phyloP scores from a whole-genome alignment of 37 sponge, comb jelly and placozoan genomes.

The Mnemiopsis leidyi region DNA sequence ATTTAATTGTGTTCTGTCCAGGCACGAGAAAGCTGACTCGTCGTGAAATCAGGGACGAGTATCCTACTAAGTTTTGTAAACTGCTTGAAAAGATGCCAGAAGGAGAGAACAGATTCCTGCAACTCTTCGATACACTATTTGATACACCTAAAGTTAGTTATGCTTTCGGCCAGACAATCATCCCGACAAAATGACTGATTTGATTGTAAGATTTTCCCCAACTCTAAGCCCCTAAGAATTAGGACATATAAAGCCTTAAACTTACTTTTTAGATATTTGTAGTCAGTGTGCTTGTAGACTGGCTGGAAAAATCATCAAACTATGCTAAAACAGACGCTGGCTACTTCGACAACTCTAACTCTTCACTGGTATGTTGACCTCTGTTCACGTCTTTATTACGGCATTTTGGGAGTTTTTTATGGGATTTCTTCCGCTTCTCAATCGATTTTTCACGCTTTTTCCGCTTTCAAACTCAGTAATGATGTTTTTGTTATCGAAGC shows the following conservation, averaged over 20 bases:
- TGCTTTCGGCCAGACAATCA: background rate
- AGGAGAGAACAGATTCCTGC: slow-evolving; percentile 2
- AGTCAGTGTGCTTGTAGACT: background rate
- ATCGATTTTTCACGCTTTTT: too few species aligned
- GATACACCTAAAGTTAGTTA: background rate
- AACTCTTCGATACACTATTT: background rate
- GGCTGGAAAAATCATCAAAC: slow-evolving; percentile 2
- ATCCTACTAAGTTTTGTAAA: slow-evolving; percentile 11
- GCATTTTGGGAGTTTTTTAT: too few species aligned
- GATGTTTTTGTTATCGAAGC: too few species aligned
- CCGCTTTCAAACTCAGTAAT: too few species aligned
- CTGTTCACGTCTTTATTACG: too few species aligned
- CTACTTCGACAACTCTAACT: background rate
- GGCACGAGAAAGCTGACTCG: background rate
- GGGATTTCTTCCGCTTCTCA: too few species aligned
- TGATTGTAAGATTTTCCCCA: background rate
- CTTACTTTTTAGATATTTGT: background rate
- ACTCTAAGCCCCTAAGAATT: background rate
- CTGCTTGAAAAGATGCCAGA: background rate
- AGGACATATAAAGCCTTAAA: background rate
- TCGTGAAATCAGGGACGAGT: background rate
- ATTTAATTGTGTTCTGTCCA: too few species aligned
- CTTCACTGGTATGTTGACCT: background rate
- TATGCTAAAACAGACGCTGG: background rate
- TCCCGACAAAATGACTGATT: background rate